Evolutionary conservation across 2,797 vertebrate genomes (phyloP), one percentile per base, ranked within the genome.

Genomic region (Columba guinea): DNA sequence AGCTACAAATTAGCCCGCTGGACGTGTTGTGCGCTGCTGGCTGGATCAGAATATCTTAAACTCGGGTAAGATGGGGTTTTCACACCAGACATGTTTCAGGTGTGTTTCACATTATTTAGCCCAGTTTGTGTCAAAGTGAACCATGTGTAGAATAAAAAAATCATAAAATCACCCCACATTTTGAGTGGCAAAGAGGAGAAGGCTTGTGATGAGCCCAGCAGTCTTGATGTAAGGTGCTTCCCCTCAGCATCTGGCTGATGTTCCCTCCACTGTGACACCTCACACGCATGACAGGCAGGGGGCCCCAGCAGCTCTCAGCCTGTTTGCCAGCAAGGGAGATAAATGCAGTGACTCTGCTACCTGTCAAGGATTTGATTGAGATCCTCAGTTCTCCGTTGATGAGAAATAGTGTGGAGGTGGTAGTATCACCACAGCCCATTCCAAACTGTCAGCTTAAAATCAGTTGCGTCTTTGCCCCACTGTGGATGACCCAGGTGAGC

Each of bases 1-100:
- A 99, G 99, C 98, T 99, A 99, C 98, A 99, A 99, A 93, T 89
- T 99, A 96, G 99, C 99, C 26, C 98, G 99, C 41, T 99, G 99
- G 99, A 99, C 99, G 8, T 99, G 99, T 97, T 99, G 99, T 1
- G 99, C 99, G 0, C 97, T 99, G 97, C 97, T 99, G 96, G 99
- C 99, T 5, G 99, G 99, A 28, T 99, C 99, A 0, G 99, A 99
- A 95, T 99, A 99, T 95, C 98, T 99, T 28, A 99, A 99, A 93
- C 97, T 98, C 0, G 98, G 98, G 98, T 98, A 95, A 98, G 98
- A 13, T 2, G 5, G 10, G 4, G 0, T 4, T 46, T 60, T 77
- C 39, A 58, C 9, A 20, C 20, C 2, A 1, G 7, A 0, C 8
- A 4, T 14, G 28, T 49, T 9, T 4, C 23, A 4, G 34, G 22